These are phyloP conservation scores for Cylindroiulus punctatus DNA, from an alignment of 2,888 invertebrate species.

Conservation along the genomic window DNA sequence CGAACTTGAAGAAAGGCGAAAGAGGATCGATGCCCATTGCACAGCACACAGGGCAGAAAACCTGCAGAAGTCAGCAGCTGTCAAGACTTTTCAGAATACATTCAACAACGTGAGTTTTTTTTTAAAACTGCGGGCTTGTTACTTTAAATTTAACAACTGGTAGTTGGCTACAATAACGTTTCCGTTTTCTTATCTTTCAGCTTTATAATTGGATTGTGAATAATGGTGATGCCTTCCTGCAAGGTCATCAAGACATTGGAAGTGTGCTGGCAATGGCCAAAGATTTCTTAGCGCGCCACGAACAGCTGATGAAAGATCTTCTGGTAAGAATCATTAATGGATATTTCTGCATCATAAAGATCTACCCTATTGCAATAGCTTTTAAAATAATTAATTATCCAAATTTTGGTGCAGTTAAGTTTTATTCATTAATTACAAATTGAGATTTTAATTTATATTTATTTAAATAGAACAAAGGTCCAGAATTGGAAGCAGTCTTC, in stretches of 20 bases:
- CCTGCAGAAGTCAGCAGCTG: conserved; percentile 75
- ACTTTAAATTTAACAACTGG: background rate
- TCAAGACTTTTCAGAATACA: conserved; percentile 75
- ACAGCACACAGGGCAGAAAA: conserved; percentile 77
- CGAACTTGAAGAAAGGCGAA: conserved; percentile 79
- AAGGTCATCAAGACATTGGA: conserved; percentile 81
- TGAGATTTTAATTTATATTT: background rate
- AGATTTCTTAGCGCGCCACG: conserved; percentile 79
- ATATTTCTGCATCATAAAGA: background rate
- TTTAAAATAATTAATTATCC: no score
- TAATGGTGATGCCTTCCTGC: conserved; percentile 78
- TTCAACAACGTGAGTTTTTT: conserved; percentile 71
- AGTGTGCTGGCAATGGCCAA: conserved; percentile 73
- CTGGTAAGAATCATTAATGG: conserved; percentile 69
- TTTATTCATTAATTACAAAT: conserved; percentile 60
- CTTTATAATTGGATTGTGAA: conserved; percentile 79
- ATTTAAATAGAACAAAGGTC: conserved; percentile 71
- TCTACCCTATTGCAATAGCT: no score
- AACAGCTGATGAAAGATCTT: conserved; percentile 77
- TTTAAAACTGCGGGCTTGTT: background rate
- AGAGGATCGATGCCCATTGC: conserved; percentile 73
- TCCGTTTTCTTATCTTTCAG: conserved; percentile 59
- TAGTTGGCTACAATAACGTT: background rate
- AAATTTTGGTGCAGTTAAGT: no score
- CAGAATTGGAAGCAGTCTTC: conserved; percentile 75